phyloP scores from a whole-genome alignment of 2,888 invertebrate species.

The Agrochola lychnidis region DNA sequence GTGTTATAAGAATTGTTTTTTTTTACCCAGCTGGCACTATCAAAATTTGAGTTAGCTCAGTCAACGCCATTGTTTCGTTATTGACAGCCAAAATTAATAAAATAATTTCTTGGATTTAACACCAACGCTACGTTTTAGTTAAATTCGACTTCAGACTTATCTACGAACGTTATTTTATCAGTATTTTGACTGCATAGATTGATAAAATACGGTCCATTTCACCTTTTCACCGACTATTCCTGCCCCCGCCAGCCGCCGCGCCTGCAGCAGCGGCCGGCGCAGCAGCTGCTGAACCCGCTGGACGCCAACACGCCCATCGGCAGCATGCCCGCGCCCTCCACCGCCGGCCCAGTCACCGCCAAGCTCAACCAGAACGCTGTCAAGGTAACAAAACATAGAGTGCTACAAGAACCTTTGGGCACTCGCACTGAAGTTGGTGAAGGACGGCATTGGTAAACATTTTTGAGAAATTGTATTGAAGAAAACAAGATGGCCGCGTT shows the following conservation, averaged over 20 bases:
- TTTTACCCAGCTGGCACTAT: neutral
- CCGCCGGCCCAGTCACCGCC: slow-evolving; percentile 90
- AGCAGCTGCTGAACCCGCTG: slow-evolving; percentile 81
- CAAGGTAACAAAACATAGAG: slow-evolving; percentile 87
- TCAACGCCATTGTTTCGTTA: too few species aligned
- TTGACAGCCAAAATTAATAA: neutral
- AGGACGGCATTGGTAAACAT: neutral
- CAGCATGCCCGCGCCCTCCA: slow-evolving; percentile 81
- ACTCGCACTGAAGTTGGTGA: neutral
- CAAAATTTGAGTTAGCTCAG: neutral
- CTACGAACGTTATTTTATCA: neutral
- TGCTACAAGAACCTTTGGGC: too few species aligned
- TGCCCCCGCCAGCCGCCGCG: slow-evolving; percentile 75
- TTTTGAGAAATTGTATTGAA: neutral
- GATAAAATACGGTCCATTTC: too few species aligned
- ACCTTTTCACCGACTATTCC: neutral
- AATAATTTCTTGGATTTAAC: neutral
- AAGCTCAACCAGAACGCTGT: slow-evolving; percentile 91
- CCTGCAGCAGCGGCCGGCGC: slow-evolving; percentile 81
- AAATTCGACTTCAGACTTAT: neutral
- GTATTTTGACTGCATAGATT: too few species aligned
- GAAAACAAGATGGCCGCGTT: neutral
- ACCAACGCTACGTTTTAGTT: neutral
- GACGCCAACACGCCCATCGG: slow-evolving; percentile 76
- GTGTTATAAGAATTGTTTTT: neutral